phyloP scores from a whole-genome alignment of 2,888 invertebrate genomes.

The Drosophila prostipennis region DNA sequence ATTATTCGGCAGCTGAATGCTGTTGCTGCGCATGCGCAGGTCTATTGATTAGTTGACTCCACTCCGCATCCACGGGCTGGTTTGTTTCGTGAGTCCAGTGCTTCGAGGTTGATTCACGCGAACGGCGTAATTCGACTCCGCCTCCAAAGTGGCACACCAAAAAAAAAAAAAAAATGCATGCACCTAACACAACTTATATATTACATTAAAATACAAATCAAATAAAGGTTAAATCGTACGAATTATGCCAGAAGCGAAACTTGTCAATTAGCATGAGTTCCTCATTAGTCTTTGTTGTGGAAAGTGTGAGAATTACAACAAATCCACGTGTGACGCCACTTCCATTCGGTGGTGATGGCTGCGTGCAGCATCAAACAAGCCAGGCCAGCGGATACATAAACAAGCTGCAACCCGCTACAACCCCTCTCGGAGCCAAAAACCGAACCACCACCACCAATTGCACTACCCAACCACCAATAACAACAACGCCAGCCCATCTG shows the following conservation, averaged over 20 bases:
- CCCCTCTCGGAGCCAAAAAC: constrained; percentile 60
- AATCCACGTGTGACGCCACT: constrained; percentile 44
- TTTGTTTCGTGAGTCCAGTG: constrained; percentile 32
- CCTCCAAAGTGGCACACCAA: constrained; percentile 55
- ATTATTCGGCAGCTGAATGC: constrained; percentile 31
- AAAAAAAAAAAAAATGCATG: too few relatives aligned
- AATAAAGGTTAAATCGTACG: constrained; percentile 42
- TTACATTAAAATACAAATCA: constrained; percentile 51
- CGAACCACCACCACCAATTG: constrained; percentile 39
- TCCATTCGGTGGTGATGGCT: constrained; percentile 62
- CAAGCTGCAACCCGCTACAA: constrained; percentile 46
- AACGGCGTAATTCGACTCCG: constrained; percentile 61
- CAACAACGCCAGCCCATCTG: constrained; percentile 34
- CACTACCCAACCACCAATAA: constrained; percentile 41
- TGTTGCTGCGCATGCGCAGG: constrained; percentile 63
- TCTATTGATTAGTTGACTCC: constrained; percentile 65
- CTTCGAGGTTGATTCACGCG: constrained; percentile 71
- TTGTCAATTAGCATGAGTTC: constrained; percentile 32
- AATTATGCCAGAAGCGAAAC: constrained; percentile 31
- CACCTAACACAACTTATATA: constrained; percentile 48
- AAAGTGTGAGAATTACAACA: constrained; percentile 45
- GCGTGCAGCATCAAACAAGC: constrained; percentile 60
- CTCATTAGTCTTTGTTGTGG: constrained; percentile 9
- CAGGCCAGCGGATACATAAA: constrained; percentile 68
- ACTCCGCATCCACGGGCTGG: too few relatives aligned